Conservation (phyloP, 2,797 vertebrate species). For the Enteromius radiatus region DNA sequence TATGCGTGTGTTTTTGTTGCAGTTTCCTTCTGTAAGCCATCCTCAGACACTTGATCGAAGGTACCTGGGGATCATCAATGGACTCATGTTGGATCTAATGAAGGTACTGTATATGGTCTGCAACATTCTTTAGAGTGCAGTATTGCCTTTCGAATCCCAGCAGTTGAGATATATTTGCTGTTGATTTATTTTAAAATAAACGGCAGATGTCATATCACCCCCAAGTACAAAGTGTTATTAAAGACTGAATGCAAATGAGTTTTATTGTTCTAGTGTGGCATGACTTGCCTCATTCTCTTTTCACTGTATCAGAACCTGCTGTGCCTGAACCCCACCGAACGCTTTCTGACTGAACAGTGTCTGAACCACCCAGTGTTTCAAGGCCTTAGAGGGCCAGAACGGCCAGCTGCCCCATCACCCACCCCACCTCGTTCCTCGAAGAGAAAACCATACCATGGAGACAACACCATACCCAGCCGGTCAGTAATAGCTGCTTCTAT, state of each 20-base stretch:
- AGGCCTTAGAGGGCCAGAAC: conserved; percentile 92
- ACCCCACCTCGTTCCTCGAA: conserved; percentile 91
- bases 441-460: conserved; percentile 95
- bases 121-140: neutral
- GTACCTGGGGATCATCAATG: conserved; percentile 94
- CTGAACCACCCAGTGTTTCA: conserved; percentile 97
- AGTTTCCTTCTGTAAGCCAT: conserved; percentile 98
- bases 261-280: conserved; percentile 17
- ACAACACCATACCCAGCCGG: conserved; percentile 96
- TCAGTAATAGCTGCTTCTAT: conserved; percentile 63
- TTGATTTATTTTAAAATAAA: conserved; percentile 30
- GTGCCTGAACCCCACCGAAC: conserved; percentile 93
- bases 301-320: conserved; percentile 86
- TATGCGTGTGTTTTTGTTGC: conserved; percentile 37
- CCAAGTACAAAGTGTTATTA: conserved; percentile 11
- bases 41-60: conserved; percentile 95
- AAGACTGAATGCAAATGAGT: conserved; percentile 6
- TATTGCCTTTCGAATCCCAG: neutral
- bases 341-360: conserved; percentile 95
- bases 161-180: conserved; percentile 2
- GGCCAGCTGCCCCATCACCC: conserved; percentile 85
- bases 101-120: conserved; percentile 85
- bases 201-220: conserved; percentile 4
- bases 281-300: conserved; percentile 24
- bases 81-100: conserved; percentile 96